Conservation (phyloP, 2,113 vertebrate species). For the Cavia porcellus region DNA sequence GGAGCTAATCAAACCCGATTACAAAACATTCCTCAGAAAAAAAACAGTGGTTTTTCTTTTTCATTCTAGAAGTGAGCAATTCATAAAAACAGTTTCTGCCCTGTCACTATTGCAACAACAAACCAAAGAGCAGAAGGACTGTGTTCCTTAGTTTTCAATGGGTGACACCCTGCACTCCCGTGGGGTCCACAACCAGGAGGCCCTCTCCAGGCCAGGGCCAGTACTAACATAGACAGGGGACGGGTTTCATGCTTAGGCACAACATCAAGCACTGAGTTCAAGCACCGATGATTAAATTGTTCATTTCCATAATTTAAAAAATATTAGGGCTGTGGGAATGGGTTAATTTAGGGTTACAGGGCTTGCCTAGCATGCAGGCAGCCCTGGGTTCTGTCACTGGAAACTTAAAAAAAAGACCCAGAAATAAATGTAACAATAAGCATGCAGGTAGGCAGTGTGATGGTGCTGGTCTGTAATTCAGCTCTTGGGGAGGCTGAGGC, state of each 20-base stretch:
- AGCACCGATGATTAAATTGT: background rate
- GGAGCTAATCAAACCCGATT: background rate
- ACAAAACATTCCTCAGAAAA: slow-evolving; percentile 6
- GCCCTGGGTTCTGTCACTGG: background rate
- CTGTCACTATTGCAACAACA: background rate
- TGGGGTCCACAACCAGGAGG: too few relatives aligned
- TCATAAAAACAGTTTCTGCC: background rate
- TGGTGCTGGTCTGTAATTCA: background rate
- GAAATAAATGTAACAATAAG: background rate
- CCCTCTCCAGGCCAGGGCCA: too few relatives aligned
- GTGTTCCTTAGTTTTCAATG: too few relatives aligned
- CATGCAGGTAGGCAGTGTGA: background rate
- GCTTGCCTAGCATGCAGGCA: background rate
- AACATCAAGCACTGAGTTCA: background rate
- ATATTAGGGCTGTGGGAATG: background rate
- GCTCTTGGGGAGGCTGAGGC: background rate
- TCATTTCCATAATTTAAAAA: background rate
- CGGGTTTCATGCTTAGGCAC: background rate
- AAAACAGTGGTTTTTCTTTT: background rate
- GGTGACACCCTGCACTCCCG: too few relatives aligned
- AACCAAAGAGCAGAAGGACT: background rate
- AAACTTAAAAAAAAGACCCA: background rate
- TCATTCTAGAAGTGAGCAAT: background rate
- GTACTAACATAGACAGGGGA: background rate
- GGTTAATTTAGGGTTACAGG: background rate